These are phyloP conservation scores for Leucophora obtusa DNA, from an alignment of 2,888 invertebrate genomes.

Conservation along the genomic window DNA sequence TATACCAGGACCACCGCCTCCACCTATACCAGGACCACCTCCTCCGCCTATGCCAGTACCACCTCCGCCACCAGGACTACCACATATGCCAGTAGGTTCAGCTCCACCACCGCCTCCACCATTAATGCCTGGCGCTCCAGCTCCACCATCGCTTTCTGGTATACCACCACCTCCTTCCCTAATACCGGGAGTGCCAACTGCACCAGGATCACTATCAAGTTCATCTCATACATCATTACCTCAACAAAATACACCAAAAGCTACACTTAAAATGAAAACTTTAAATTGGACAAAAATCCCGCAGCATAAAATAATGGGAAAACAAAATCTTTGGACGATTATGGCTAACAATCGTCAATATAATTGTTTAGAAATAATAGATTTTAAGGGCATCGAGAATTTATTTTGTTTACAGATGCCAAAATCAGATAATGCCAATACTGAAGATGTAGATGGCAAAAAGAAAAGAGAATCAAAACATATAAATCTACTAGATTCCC, in stretches of 20 bases:
- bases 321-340: slow-evolving; percentile 94
- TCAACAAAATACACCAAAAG: slow-evolving; percentile 93
- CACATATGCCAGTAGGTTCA: background rate
- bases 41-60: background rate
- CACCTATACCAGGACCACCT: slow-evolving; percentile 6
- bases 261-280: slow-evolving; percentile 97
- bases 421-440: slow-evolving; percentile 77
- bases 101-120: slow-evolving; percentile 70
- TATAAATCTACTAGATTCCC: slow-evolving; percentile 93
- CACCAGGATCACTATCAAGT: slow-evolving; percentile 69
- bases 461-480: slow-evolving; percentile 80
- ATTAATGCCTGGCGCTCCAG: slow-evolving; percentile 70
- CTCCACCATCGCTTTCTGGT: background rate
- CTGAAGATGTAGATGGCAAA: slow-evolving; percentile 80
- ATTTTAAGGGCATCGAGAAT: slow-evolving; percentile 96
- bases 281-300: slow-evolving; percentile 99
- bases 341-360: slow-evolving; percentile 91
- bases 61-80: slow-evolving; percentile 67
- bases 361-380: slow-evolving; percentile 90
- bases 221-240: slow-evolving; percentile 82
- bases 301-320: slow-evolving; percentile 91
- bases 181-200: slow-evolving; percentile 25
- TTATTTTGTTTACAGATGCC: slow-evolving; percentile 93
- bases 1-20: background rate
- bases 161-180: slow-evolving; percentile 1